These are phyloP conservation scores for Leptoteleia sp. DNA, from an alignment of 1,140 invertebrate species.

Conservation along the genomic window DNA sequence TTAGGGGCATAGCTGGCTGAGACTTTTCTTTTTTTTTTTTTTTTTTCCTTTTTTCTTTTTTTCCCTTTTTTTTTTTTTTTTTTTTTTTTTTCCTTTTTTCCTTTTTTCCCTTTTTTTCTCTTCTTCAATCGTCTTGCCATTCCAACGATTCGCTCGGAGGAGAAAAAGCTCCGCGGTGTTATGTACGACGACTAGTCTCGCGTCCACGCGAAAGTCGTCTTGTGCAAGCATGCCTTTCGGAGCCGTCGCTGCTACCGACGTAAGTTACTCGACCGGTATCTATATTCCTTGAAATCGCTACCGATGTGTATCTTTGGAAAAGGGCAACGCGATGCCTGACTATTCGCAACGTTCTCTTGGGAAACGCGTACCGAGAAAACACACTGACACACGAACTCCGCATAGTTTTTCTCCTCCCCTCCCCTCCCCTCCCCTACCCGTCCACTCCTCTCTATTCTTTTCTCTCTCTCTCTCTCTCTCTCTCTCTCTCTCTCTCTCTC, in stretches of 20 bases:
- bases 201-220: constrained; percentile 63
- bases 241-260: constrained; percentile 47
- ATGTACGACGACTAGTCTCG: constrained; percentile 53
- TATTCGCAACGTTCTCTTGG: constrained; percentile 52
- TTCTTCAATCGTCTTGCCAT: constrained; percentile 37
- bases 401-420: constrained; percentile 7
- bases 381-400: constrained; percentile 6
- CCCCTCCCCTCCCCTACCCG: constrained; percentile 36
- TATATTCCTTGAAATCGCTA: constrained; percentile 63
- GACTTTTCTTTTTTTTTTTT: constrained; percentile 56
- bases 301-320: constrained; percentile 64
- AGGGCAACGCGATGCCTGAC: constrained; percentile 54
- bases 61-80: too few relatives aligned
- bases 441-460: too few relatives aligned
- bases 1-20: constrained; percentile 38
- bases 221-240: constrained; percentile 53
- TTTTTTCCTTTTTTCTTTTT: too few relatives aligned
- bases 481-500: constrained; percentile 31
- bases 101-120: too few relatives aligned
- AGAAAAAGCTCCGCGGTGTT: constrained; percentile 55
- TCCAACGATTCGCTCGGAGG: constrained; percentile 27
- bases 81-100: too few relatives aligned
- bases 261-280: constrained; percentile 63
- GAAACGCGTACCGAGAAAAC: constrained; percentile 58
- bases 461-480: constrained; percentile 32